These are phyloP conservation scores for Glomeris maerens DNA, from an alignment of 1,140 invertebrate genomes.

Conservation along the genomic window DNA sequence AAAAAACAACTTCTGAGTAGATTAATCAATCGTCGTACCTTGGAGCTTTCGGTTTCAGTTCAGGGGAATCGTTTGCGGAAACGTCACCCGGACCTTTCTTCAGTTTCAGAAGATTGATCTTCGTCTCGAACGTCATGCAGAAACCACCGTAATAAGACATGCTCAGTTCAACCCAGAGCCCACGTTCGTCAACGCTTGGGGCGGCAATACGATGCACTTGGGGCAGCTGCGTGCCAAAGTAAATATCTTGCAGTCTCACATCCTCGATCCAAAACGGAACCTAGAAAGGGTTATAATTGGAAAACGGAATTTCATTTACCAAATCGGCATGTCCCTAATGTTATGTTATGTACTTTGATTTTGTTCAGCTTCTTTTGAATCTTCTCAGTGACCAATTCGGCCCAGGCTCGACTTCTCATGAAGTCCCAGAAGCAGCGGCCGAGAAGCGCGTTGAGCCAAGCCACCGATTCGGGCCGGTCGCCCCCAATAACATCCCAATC, in stretches of 20 bases:
- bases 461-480: constrained; percentile 21
- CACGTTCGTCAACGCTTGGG: constrained; percentile 65
- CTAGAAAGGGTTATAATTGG: constrained; percentile 27
- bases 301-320: constrained; percentile 1
- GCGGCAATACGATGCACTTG: constrained; percentile 55
- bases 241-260: constrained; percentile 56
- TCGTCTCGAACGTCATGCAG: constrained; percentile 83
- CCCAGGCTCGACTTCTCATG: constrained; percentile 47
- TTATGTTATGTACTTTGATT: constrained; percentile 54
- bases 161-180: constrained; percentile 85
- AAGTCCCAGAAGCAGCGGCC: constrained; percentile 64
- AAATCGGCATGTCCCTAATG: not conserved
- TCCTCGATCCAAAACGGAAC: constrained; percentile 79
- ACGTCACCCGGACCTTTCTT: constrained; percentile 29
- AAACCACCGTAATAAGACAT: constrained; percentile 75
- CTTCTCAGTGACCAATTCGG: constrained; percentile 43
- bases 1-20: too few species aligned
- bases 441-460: constrained; percentile 59
- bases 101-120: constrained; percentile 84
- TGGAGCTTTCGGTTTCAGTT: too few species aligned
- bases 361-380: constrained; percentile 73
- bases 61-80: too few species aligned
- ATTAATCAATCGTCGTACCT: too few species aligned
- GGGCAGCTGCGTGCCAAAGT: constrained; percentile 58
- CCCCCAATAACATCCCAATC: not conserved